A percentile compares a stretch with the other conserved stretches of the same genome.
Evolutionary conservation across 1,140 invertebrate genomes (phyloP).

Genomic region (Formica exsecta): DNA sequence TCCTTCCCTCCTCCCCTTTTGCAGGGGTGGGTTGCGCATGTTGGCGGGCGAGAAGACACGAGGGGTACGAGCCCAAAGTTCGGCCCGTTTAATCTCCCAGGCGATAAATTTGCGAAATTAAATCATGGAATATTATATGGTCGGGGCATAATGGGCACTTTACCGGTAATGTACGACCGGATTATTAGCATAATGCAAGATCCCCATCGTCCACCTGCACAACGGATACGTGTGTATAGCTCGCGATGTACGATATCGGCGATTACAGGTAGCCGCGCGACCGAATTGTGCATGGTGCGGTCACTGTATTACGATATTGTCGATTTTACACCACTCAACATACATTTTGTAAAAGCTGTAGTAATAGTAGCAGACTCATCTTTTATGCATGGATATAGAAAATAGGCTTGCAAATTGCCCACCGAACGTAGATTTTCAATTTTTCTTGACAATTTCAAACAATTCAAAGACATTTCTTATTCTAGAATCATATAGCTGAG

Average conservation of each 20-base stretch:
- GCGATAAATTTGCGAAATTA: slow-evolving; percentile 81
- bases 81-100: slow-evolving; percentile 73
- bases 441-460: not conserved
- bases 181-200: slow-evolving; percentile 81
- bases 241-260: slow-evolving; percentile 15
- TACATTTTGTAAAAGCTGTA: not conserved
- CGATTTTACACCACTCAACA: not conserved
- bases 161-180: slow-evolving; percentile 75
- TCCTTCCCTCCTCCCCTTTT: not conserved
- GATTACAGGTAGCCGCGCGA: slow-evolving; percentile 21
- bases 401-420: not conserved
- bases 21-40: not conserved
- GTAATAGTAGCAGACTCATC: not conserved
- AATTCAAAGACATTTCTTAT: not conserved
- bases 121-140: slow-evolving; percentile 80
- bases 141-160: slow-evolving; percentile 79
- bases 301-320: not conserved
- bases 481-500: not conserved
- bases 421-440: not conserved
- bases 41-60: not conserved
- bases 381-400: not conserved
- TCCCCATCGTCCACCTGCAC: slow-evolving; percentile 59
- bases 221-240: slow-evolving; percentile 18
- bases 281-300: not conserved
- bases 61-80: slow-evolving; percentile 62